Evolutionary conservation across 2,888 invertebrate species (phyloP).

Genomic region (Agrilus biguttatus): DNA sequence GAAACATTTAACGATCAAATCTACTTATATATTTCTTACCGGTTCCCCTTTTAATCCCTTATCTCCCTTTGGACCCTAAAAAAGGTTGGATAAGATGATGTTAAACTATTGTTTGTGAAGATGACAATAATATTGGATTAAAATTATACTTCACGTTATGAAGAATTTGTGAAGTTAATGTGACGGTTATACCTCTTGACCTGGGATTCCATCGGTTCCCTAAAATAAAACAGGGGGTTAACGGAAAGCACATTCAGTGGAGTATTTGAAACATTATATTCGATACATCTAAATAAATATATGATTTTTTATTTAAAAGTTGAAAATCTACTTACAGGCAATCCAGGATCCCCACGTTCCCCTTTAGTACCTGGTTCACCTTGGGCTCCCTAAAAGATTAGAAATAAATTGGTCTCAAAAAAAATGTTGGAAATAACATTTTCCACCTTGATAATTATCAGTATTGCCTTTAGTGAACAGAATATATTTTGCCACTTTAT

Average conservation of each 20-base stretch:
- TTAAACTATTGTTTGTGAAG: constrained; percentile 1
- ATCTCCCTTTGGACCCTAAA: constrained; percentile 78
- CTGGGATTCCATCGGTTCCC: constrained; percentile 90
- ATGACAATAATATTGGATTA: neutral
- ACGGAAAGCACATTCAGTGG: too few species aligned
- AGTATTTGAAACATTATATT: too few species aligned
- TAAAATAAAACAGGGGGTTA: constrained; percentile 34
- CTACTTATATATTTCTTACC: constrained; percentile 41
- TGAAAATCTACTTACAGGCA: constrained; percentile 59
- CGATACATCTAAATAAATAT: too few species aligned
- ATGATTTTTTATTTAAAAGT: neutral
- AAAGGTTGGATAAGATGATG: constrained; percentile 16
- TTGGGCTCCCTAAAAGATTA: constrained; percentile 61
- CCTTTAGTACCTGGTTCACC: constrained; percentile 87
- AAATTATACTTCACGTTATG: too few species aligned
- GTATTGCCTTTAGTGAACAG: constrained; percentile 1
- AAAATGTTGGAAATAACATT: neutral
- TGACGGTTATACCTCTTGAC: constrained; percentile 57
- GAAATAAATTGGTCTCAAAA: neutral
- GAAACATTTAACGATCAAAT: neutral
- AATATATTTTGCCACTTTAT: neutral
- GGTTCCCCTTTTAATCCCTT: constrained; percentile 75
- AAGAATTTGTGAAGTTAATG: neutral
- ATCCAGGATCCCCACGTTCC: constrained; percentile 83
- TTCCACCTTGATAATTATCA: neutral